A percentile compares a stretch with the other conserved stretches of the same genome.
phyloP scores from a whole-genome alignment of 2,888 invertebrate genomes.

The Pristionchus mayeri region DNA sequence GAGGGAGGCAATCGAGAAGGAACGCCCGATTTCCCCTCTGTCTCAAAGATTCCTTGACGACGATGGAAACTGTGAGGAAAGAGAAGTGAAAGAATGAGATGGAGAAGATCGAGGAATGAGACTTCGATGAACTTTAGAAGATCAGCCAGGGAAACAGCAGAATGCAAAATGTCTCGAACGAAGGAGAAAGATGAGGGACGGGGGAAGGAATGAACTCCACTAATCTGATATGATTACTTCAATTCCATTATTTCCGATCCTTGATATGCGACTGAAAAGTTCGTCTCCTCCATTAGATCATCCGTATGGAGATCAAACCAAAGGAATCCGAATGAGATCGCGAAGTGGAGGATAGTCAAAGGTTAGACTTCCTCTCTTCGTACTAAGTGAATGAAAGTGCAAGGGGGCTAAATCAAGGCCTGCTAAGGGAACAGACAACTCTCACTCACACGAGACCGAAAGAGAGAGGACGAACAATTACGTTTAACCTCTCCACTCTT shows the following conservation, averaged over 20 bases:
- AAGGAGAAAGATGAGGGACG: not conserved
- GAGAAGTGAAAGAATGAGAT: not conserved
- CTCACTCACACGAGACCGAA: not conserved
- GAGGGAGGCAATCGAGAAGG: not conserved
- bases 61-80: not conserved
- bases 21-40: not conserved
- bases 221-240: slow-evolving; percentile 28
- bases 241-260: not conserved
- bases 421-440: slow-evolving; percentile 8
- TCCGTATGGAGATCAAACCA: not conserved
- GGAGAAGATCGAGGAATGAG: not conserved
- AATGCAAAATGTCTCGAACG: slow-evolving; percentile 19
- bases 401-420: slow-evolving; percentile 2
- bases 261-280: not conserved
- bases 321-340: not conserved
- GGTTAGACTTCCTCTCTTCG: not conserved
- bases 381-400: slow-evolving; percentile 29
- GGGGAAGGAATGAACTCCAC: not conserved
- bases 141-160: slow-evolving; percentile 2
- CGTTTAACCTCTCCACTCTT: slow-evolving; percentile 31
- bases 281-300: not conserved
- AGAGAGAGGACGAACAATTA: slow-evolving; percentile 24
- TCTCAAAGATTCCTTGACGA: not conserved
- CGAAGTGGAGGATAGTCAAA: not conserved
- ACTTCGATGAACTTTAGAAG: slow-evolving; percentile 8